Base-by-base conservation (phyloP, 2,113 vertebrate species). In the Petrocephalus zakoni region DNA sequence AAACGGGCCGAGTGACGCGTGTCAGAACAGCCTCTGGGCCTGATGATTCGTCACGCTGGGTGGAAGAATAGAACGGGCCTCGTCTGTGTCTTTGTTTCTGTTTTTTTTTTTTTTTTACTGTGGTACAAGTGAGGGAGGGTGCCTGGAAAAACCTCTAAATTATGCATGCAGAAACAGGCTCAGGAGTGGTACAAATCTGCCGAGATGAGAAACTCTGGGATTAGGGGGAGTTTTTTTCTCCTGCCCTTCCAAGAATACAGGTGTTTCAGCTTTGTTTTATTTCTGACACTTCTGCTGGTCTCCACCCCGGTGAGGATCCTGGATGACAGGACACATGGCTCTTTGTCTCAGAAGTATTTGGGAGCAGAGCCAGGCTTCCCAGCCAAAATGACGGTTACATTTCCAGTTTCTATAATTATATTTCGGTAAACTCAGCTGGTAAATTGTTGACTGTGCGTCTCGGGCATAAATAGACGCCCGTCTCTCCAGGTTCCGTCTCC, bases 41-140 rank as follows among this genome's bases (percentile, higher is more conserved):
- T 90, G 46, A 88, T 87, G 55, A 21, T 42, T 88, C 7, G 47
- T 81, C 86, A 25, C 61, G 61, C 64, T 91, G 78, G 29, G 86
- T 21, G 5, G 47, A 88, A 17, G 82, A 86, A 58, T 34, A 87
- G 37, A 68, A 68, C 25, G n/a, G n/a, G n/a, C 9, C 9, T 9
- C 81, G 46, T 64, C 64, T 42, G 87, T 34, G 34, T 68, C 47
- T 51, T 84, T 88, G 86, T 88, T 58, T 87, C 52, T 47, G 61
- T 87, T 85, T 81, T 47, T 21, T 55, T 87, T 78, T n/a, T 55
- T 72, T 51, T 87, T 86, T 61, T 37, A 42, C 34, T n/a, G 4
- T 51, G 29, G 21, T 88, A 88, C 72, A 58, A 75, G 34, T 47
- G 22, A 75, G 75, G 22, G 19, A 52, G 25, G 64, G 47, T 29